A percentile compares a stretch with the other conserved stretches of the same genome.
phyloP scores from a whole-genome alignment of 2,113 vertebrate species.

The human (Homo sapiens) region GRCh38 chr1:217913501-217914000 shows the following conservation, averaged over 20 bases:
- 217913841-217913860: background rate
- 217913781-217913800: background rate
- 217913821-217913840: background rate
- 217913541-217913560: background rate
- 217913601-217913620: background rate
- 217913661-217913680: too few species aligned
- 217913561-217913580: background rate
- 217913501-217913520: too few species aligned
- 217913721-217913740: background rate
- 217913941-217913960: too few species aligned
- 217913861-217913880: background rate
- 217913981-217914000: background rate
- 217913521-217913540: too few species aligned
- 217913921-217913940: fast-evolving
- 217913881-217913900: fast-evolving
- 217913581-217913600: background rate
- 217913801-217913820: background rate
- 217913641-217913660: background rate
- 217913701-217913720: background rate
- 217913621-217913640: background rate
- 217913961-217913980: background rate
- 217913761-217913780: background rate
- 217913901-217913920: background rate
- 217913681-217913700: background rate
- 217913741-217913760: background rate